Base-by-base conservation (phyloP, 2,797 vertebrate species). In the Ceyx erithaca region DNA sequence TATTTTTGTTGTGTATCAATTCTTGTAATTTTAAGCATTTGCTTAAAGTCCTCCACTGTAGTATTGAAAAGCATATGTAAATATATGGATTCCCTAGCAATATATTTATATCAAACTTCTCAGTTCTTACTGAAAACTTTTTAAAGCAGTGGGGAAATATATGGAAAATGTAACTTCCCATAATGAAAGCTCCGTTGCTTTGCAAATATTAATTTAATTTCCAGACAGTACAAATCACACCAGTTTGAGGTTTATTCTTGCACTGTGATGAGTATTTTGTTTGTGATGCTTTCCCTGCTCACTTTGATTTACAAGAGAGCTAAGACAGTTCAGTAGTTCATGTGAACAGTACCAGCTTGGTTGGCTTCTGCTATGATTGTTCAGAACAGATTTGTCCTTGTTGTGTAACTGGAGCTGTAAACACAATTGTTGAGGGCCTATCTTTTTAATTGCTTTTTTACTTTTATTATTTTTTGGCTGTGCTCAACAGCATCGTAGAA, bases 11-110 rank as follows among this genome's bases (percentile, higher is more conserved):
- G 35, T 37, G 7, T 84, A 79, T 61, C 67, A 71, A 1, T 92
- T 95, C 76, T 57, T 66, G 18, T 70, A 92, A 57, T 51, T 87
- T 79, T 92, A 87, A 94, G 78, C 59, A 22, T 84, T 61, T 12
- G 20, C 52, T 83, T 90, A 23, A 91, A 87, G 28, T 81, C 18
- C 4, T 90, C 28, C 33, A 49, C 77, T 64, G 23, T 45, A 80
- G 62, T 68, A 72, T 57, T 80, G 85, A 80, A 94, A 72, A 59
- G 30, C 21, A 71, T 41, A 40, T 40, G 6, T 83, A 26, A 87
- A 86, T 25, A 71, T 30, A 40, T 66, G 48, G 58, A 72, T 94
- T 84, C 81, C 61, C 59, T 84, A 80, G 37, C 19, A 67, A 41
- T 80, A 7, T 67, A 64, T 87, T 89, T 91, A 35, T 92, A 87